phyloP scores from a whole-genome alignment of 2,888 invertebrate genomes.

The Atethmia centrago region DNA sequence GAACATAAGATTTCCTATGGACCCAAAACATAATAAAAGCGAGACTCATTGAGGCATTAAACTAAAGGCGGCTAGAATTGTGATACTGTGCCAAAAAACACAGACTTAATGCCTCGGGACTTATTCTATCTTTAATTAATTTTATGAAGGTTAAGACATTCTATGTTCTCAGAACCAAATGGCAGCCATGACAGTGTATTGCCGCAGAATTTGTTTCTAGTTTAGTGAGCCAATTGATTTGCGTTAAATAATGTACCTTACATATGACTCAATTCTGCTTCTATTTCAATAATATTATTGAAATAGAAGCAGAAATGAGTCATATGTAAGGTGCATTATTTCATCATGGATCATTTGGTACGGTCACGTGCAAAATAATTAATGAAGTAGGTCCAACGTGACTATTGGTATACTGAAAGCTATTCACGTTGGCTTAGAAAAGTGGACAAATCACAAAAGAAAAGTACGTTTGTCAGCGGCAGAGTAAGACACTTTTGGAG shows the following conservation, averaged over 20 bases:
- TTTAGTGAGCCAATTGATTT: slow-evolving; percentile 22
- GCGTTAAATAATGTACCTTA: too few relatives aligned
- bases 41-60: slow-evolving; percentile 18
- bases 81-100: slow-evolving; percentile 17
- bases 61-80: slow-evolving; percentile 14
- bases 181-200: slow-evolving; percentile 10
- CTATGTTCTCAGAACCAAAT: slow-evolving; percentile 12
- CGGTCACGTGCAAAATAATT: background rate
- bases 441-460: background rate
- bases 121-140: slow-evolving; percentile 50
- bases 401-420: too few relatives aligned
- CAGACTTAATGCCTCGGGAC: slow-evolving; percentile 18
- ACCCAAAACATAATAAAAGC: slow-evolving; percentile 21
- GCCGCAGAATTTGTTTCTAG: slow-evolving; percentile 18
- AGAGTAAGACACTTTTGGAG: background rate
- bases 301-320: background rate
- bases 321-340: too few relatives aligned
- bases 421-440: background rate
- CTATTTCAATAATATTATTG: background rate
- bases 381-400: background rate
- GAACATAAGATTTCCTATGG: background rate
- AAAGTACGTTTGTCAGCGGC: background rate
- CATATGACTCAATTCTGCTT: slow-evolving; percentile 4
- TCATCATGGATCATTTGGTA: background rate
- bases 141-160: slow-evolving; percentile 40